Percentiles rank a stretch among this genome's conserved stretches.
phyloP scores from a whole-genome alignment of 2,113 vertebrate species.

The Aptenodytes patagonicus region DNA sequence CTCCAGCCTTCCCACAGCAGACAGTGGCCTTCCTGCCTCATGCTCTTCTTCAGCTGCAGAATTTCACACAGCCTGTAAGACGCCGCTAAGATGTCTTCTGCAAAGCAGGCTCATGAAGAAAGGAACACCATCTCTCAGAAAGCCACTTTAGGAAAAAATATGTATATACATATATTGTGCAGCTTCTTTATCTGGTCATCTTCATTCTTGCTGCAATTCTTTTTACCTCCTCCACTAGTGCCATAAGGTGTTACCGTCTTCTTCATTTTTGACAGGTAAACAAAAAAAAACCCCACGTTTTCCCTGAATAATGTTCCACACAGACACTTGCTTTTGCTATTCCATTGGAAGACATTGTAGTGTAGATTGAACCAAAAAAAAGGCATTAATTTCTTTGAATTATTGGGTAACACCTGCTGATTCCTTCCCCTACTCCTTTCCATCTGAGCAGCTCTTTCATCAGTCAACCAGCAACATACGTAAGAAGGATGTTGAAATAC shows the following conservation, averaged over 20 bases:
- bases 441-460: not conserved
- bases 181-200: not conserved
- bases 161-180: not conserved
- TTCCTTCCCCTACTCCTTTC: not conserved
- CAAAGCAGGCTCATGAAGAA: not conserved
- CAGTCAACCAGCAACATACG: rapidly evolving
- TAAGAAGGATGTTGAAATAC: not conserved
- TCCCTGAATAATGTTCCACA: not conserved
- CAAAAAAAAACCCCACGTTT: not conserved
- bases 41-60: not conserved
- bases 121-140: not conserved
- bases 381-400: not conserved
- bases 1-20: not conserved
- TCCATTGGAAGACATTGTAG: not conserved
- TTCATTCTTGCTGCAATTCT: not conserved
- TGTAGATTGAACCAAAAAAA: rapidly evolving
- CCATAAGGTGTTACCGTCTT: not conserved
- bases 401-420: not conserved
- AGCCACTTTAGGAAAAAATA: not conserved
- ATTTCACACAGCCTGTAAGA: not conserved
- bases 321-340: not conserved
- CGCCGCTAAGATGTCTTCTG: not conserved
- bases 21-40: not conserved
- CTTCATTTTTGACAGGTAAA: not conserved
- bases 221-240: not conserved